Evolutionary conservation across 1,140 invertebrate genomes (phyloP), one percentile per base, ranked within the genome.

Genomic region (Drosophila ercepeae): DNA sequence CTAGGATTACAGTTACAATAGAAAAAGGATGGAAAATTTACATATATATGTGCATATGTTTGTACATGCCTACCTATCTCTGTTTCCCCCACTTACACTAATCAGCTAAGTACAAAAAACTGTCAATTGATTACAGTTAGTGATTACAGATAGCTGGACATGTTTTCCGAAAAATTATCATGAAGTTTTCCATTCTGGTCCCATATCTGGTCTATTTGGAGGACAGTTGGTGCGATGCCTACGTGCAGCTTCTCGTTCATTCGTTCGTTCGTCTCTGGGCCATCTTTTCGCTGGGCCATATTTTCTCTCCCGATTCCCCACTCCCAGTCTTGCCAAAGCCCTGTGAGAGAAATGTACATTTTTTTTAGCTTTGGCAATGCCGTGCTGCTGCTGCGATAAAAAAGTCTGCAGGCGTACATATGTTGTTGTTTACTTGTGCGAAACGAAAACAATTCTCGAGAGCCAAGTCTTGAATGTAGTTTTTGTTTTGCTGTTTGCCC

Each of bases 301-400:
- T n/a, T 42, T 23, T 58, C 64, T 41, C 45, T 42, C 32, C 53
- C 64, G 13, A 27, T 14, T 39, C 4, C 46, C 1, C 29, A 13
- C 21, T 9, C 46, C 27, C 27, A 39, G 16, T 45, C 57, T 27
- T 59, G 42, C 16, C 36, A 67, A 52, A 67, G 36, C 60, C 63
- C 60, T 45, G 63, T 27, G 48, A 61, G 63, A 52, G 44, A 44
- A 55, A 67, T 49, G 25, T 34, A 64, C 78, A 78, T 77, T 48
- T 81, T 36, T 77, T 48, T 81, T 36, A 44, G 50, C 58, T 77
- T 54, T 86, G 81, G 81, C 82, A 88, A 88, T 70, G 69, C 82
- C 27, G 41, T 58, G 39, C 39, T 42, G 39, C 36, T 39, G 11
- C 18, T 29, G 42, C 44, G 29, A 69, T 36, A 77, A 69, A 77